A percentile compares a stretch with the other conserved stretches of the same genome.
phyloP scores from a whole-genome alignment of 2,113 vertebrate genomes.

The Numenius arquata region DNA sequence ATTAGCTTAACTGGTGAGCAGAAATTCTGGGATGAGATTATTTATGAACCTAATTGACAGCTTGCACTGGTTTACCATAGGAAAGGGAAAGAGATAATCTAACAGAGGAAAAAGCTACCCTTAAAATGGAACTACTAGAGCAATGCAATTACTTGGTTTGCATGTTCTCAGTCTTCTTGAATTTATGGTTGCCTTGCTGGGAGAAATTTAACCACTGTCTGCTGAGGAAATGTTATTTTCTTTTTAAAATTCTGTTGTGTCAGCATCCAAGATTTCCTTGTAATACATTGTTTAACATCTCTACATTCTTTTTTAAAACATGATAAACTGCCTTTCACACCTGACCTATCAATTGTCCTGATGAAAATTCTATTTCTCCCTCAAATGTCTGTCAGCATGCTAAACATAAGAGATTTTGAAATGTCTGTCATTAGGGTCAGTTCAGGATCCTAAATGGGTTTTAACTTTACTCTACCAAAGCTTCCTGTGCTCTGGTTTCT shows the following conservation, averaged over 20 bases:
- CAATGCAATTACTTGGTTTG: neutral
- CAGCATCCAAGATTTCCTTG: neutral
- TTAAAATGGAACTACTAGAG: neutral
- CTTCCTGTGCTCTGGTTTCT: neutral
- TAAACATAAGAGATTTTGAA: neutral
- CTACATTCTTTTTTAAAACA: neutral
- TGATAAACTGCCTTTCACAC: neutral
- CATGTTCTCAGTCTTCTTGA: neutral
- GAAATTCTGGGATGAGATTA: conserved; percentile 11
- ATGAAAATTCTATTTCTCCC: neutral
- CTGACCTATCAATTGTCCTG: neutral
- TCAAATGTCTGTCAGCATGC: neutral
- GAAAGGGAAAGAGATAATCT: neutral
- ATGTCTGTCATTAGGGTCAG: neutral
- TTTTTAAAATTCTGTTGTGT: neutral
- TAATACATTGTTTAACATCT: neutral
- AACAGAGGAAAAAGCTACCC: neutral
- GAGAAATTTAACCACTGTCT: conserved; percentile 13
- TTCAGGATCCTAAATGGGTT: neutral
- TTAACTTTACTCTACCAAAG: neutral
- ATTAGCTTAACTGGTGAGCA: conserved; percentile 25
- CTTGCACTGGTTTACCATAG: neutral
- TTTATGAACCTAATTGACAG: conserved; percentile 23
- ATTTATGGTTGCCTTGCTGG: neutral
- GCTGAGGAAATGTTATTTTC: neutral